Percentiles rank a stretch among this genome's conserved stretches.
Evolutionary conservation across 2,888 invertebrate genomes (phyloP).

Genomic region (Coenonympha glycerion): DNA sequence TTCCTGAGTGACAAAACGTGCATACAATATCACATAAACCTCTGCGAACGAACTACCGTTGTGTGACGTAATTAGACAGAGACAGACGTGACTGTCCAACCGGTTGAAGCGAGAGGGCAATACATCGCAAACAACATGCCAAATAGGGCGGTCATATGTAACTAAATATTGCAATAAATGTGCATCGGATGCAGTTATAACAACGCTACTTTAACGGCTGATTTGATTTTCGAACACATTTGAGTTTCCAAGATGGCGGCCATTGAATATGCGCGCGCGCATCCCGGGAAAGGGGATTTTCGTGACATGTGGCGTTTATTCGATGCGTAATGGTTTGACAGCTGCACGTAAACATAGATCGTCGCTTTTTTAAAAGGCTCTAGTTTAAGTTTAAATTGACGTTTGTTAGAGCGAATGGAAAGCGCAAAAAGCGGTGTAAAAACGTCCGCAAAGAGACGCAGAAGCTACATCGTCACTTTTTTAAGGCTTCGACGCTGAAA

Average conservation of each 20-base stretch:
- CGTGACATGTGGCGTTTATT: constrained; percentile 45
- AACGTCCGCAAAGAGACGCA: not conserved
- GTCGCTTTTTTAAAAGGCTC: constrained; percentile 15
- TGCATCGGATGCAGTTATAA: constrained; percentile 42
- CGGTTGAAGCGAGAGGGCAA: constrained; percentile 37
- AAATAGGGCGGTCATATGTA: constrained; percentile 71
- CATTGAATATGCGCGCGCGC: not conserved
- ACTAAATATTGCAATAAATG: constrained; percentile 61
- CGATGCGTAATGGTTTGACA: not conserved
- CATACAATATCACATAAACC: constrained; percentile 15
- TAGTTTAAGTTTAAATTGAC: constrained; percentile 8
- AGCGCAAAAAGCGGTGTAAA: constrained; percentile 2
- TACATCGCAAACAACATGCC: constrained; percentile 64
- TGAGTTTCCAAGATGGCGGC: constrained; percentile 25
- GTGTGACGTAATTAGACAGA: constrained; percentile 57
- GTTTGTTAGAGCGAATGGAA: constrained; percentile 1
- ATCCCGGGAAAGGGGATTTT: constrained; percentile 44
- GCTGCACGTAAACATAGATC: constrained; percentile 27
- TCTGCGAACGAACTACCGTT: constrained; percentile 48
- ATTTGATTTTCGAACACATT: constrained; percentile 44
- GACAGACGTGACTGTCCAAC: constrained; percentile 32
- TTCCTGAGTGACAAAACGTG: constrained; percentile 20
- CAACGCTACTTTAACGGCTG: constrained; percentile 43
- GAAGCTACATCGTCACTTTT: not conserved
- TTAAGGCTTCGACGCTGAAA: not conserved